Evolutionary conservation across 2,888 invertebrate genomes (phyloP).

Genomic region (Heliconius aoede): DNA sequence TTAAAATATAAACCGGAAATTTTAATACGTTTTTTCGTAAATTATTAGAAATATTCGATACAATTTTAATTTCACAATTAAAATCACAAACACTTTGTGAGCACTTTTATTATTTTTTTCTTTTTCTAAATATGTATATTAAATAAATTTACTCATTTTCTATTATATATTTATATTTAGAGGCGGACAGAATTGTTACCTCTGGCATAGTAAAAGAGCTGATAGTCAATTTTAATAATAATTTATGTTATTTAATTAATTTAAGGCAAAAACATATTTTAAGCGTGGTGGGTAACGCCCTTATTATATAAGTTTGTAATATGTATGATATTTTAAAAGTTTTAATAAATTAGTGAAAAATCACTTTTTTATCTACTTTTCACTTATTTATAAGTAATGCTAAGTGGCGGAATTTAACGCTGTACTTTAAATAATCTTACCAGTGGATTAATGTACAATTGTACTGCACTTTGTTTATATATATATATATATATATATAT

Average conservation of each 20-base stretch:
- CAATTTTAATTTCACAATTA: neutral
- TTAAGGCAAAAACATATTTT: too few species aligned
- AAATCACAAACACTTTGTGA: constrained; percentile 15
- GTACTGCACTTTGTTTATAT: too few species aligned
- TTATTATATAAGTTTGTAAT: neutral
- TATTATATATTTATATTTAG: neutral
- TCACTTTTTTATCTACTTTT: neutral
- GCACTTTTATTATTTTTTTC: neutral
- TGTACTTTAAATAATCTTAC: neutral
- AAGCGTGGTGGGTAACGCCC: neutral
- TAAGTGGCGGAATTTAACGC: neutral
- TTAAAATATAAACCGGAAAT: neutral
- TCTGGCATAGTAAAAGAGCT: neutral
- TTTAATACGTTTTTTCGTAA: neutral
- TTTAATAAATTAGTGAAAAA: neutral
- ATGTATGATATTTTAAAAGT: neutral
- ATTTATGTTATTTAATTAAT: neutral
- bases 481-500: neutral
- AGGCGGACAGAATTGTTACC: neutral
- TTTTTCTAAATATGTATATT: neutral
- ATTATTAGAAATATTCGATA: neutral
- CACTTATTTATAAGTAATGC: neutral
- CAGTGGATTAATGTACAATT: neutral
- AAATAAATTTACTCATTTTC: neutral
- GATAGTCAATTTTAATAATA: neutral